Base-by-base conservation (phyloP, 23 tunicate genomes). In the Corella eumyota region DNA sequence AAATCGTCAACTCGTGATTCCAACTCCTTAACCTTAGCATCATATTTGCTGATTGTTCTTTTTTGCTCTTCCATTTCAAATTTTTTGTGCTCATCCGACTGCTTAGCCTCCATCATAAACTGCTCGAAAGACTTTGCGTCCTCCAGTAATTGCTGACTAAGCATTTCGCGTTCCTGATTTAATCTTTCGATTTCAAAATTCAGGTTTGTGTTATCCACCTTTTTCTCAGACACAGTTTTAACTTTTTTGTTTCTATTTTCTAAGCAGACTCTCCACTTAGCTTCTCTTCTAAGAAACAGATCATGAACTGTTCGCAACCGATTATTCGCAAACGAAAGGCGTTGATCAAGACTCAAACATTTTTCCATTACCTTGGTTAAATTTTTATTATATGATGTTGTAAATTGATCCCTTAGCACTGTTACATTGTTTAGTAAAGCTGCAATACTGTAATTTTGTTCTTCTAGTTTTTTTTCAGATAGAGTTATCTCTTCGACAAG, bases 301-400 rank as follows among this genome's bases (percentile, higher is more conserved):
- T 84, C 94, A 25, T 65, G 83, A 45, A 82, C 29, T 17, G 92
- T 67, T 30, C 72, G 3, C 35, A 20, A 84, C 94, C 94, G 69
- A 56, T 84, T 84, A 34, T 59, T 84, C 1, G 94, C 94, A 64
- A 84, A 84, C 7, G 72, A 61, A 9, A 84, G 38, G 36, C 83
- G 53, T 60, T 84, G 94, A 29, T 84, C 94, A 62, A 84, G 51
- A 15, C 77, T 68, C 15, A 84, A 25, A 27, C 62, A 52, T 57
- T 50, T 69, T 38, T 84, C 94, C 37, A 63, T 25, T 15, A 63
- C 36, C 28, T n/a, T 29, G 25, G 79, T 23, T 34, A 72, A 30
- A 30, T 57, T 36, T 1, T 27, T 61, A 49, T 72, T 71, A 61
- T 72, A 71, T 6, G 61, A n/a, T n/a, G n/a, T n/a, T n/a, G n/a